Evolutionary conservation across 2,797 vertebrate species (phyloP).

Genomic region (Phrynocephalus guinanensis): DNA sequence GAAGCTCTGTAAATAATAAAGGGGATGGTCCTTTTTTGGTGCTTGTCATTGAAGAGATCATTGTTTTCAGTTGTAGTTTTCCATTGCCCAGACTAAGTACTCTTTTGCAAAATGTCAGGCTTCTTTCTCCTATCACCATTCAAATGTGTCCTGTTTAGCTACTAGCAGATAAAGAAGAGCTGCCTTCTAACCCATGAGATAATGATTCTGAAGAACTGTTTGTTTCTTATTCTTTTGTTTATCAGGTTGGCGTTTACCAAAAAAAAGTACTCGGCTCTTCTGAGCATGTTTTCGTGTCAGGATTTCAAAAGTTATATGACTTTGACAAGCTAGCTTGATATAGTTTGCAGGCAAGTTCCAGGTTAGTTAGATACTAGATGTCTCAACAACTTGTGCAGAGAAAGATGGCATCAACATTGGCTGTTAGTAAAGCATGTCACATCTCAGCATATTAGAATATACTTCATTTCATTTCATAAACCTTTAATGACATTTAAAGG

Average conservation of each 20-base stretch:
- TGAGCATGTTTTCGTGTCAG: neutral
- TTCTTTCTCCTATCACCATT: neutral
- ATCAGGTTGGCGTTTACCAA: no score
- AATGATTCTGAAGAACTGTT: neutral
- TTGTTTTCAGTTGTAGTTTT: neutral
- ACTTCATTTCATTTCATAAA: no score
- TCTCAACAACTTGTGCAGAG: no score
- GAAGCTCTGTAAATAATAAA: neutral
- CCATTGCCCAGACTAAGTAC: neutral
- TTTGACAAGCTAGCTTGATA: neutral
- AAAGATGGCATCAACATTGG: no score
- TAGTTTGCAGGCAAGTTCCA: neutral
- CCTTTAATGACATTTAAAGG: no score
- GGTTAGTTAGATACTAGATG: neutral
- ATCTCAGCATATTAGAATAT: no score
- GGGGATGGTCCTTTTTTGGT: neutral
- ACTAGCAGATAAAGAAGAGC: neutral
- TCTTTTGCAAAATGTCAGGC: neutral
- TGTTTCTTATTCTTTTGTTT: neutral
- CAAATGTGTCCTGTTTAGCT: neutral
- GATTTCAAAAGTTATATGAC: no score
- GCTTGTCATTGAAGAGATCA: no score
- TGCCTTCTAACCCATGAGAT: neutral
- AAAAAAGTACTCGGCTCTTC: neutral
- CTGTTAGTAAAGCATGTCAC: no score